These are phyloP conservation scores for Morpho helenor DNA, from an alignment of 2,888 invertebrate genomes.

Conservation along the genomic window DNA sequence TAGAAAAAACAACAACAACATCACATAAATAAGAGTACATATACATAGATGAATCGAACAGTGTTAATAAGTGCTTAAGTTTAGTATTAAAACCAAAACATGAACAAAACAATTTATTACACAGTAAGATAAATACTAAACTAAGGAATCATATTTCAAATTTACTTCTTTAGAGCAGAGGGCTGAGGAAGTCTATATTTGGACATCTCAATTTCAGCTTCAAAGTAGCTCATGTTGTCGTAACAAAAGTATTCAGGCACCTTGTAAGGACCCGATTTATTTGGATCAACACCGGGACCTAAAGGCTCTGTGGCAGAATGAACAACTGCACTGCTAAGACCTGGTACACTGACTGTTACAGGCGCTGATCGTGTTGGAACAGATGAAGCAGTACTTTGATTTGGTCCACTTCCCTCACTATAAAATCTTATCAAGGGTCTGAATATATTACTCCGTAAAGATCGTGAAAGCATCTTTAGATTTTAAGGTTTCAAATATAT, in stretches of 20 bases:
- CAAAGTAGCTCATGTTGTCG: slow-evolving; percentile 86
- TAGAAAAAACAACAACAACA: too few relatives aligned
- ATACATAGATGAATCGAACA: too few relatives aligned
- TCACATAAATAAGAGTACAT: too few relatives aligned
- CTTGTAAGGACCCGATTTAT: slow-evolving; percentile 86
- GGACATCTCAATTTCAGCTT: slow-evolving; percentile 92
- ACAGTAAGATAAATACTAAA: neutral
- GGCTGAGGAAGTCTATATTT: slow-evolving; percentile 90
- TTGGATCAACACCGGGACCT: slow-evolving; percentile 84
- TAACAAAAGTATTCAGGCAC: slow-evolving; percentile 94
- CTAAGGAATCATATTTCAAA: slow-evolving; percentile 7
- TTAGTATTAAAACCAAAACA: too few relatives aligned
- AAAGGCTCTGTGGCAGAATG: slow-evolving; percentile 76
- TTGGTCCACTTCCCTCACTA: slow-evolving; percentile 40
- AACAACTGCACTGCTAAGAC: slow-evolving; percentile 81
- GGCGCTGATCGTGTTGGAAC: slow-evolving; percentile 32
- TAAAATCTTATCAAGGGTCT: slow-evolving; percentile 39
- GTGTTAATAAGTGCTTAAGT: too few relatives aligned
- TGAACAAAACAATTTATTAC: slow-evolving; percentile 1
- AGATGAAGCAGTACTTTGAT: slow-evolving; percentile 31
- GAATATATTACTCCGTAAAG: slow-evolving; percentile 24
- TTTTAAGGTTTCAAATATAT: slow-evolving; percentile 31
- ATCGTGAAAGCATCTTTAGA: slow-evolving; percentile 35
- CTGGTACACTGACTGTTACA: slow-evolving; percentile 70
- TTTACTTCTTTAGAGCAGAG: slow-evolving; percentile 74